Base-by-base conservation (phyloP, 2,888 invertebrate genomes). In the Mylabris sibirica region DNA sequence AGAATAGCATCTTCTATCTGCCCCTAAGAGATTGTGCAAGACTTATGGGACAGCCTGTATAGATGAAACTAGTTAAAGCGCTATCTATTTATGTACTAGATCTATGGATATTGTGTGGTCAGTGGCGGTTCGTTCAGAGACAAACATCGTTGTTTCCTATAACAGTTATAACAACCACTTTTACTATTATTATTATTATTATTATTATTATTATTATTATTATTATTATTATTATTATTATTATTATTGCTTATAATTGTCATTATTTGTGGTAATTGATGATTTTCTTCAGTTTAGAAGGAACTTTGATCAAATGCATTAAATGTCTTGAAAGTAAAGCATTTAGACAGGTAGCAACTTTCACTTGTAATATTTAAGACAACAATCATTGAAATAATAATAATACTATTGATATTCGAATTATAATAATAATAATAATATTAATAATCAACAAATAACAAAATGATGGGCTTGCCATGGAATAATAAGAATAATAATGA, bases 401-500 rank as follows among this genome's bases (percentile, higher is more conserved):
- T 49, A 17, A 49, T 49, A 49, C 17, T 20, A 6, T 1, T 17
- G 6, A 44, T n/a, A 41, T 14, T 14, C n/a, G n/a, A 14, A n/a
- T 35, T 3, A 41, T 41, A 14, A n/a, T 41, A 41, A 41, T 41
- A 41, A 41, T 49, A 20, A 20, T 49, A 17, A 17, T 49, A 20
- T 5, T 20, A 3, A 49, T 22, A 20, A 49, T 11, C 5, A 49
- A 49, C 2, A 20, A 49, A 49, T 22, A 49, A 49, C 49, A 49
- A 20, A 49, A 20, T 20, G 49, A 49, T 20, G 49, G 49, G 49
- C 49, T 49, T 49, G 49, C 20, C 49, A 12, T 49, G 17, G 17
- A 49, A 49, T 49, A 20, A 49, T 49, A 49, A 49, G 4, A 49
- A 49, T 49, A 49, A 49, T 49, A 49, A n/a, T 49, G 17, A 49